These are phyloP conservation scores for Cetoscarus ocellatus DNA, from an alignment of 2,797 vertebrate species.

Conservation along the genomic window DNA sequence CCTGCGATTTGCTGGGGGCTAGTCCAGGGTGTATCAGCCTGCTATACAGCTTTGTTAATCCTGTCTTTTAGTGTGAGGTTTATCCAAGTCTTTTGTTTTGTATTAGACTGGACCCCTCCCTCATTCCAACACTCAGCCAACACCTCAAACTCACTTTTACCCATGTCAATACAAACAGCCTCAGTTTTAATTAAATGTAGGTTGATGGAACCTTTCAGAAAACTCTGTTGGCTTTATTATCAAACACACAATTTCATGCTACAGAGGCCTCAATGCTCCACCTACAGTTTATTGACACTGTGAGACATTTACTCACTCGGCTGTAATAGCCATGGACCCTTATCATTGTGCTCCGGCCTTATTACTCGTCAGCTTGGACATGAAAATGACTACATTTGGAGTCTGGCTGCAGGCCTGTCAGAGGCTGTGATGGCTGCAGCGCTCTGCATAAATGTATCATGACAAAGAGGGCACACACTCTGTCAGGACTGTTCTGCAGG, in stretches of 20 bases:
- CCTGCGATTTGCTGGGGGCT: too few species aligned
- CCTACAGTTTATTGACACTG: conserved; percentile 45
- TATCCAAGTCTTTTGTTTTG: too few species aligned
- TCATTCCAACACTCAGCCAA: not conserved
- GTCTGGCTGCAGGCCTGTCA: conserved; percentile 31
- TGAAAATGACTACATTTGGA: conserved; percentile 20
- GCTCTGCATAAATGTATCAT: conserved; percentile 26
- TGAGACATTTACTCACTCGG: conserved; percentile 9
- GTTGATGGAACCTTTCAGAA: conserved; percentile 25
- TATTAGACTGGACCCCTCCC: too few species aligned
- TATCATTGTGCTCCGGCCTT: conserved; percentile 34
- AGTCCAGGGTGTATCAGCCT: too few species aligned
- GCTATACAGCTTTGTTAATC: too few species aligned
- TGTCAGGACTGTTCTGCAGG: conserved; percentile 11
- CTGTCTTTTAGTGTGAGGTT: too few species aligned
- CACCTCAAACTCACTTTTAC: not conserved
- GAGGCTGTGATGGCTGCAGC: conserved; percentile 2
- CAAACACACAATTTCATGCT: conserved; percentile 48
- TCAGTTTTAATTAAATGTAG: conserved; percentile 40
- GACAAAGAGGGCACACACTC: conserved; percentile 31
- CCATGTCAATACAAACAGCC: conserved; percentile 9
- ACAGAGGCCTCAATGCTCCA: conserved; percentile 17
- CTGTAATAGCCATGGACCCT: conserved; percentile 30
- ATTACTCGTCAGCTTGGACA: conserved; percentile 26
- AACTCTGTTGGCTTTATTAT: conserved; percentile 27